Percentiles rank a stretch among this genome's conserved stretches.
These are phyloP conservation scores for Ageneiosus marmoratus DNA, from an alignment of 2,113 vertebrate genomes.

Conservation along the genomic window DNA sequence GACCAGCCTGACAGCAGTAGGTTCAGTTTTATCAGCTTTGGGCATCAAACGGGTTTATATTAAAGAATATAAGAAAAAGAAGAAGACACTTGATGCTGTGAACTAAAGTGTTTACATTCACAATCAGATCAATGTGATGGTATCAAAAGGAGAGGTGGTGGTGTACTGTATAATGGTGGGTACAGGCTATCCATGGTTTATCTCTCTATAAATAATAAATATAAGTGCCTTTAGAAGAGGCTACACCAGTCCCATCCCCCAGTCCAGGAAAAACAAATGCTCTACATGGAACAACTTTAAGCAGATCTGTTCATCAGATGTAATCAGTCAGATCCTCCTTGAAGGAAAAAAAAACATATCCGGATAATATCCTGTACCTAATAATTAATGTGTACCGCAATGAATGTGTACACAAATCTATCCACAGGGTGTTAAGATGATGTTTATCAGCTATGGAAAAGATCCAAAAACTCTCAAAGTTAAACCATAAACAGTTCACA, in stretches of 20 bases:
- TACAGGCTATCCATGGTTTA: background rate
- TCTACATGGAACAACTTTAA: background rate
- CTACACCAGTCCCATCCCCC: constrained; percentile 3
- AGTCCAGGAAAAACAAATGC: background rate
- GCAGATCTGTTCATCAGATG: background rate
- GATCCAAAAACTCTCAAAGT: constrained; percentile 15
- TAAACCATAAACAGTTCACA: background rate
- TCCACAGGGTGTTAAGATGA: background rate
- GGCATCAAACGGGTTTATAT: background rate
- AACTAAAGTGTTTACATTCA: background rate
- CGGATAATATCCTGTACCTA: too few species aligned
- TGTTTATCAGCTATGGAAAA: background rate
- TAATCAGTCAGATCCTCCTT: too few species aligned
- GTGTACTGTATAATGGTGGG: background rate
- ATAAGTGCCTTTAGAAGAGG: background rate
- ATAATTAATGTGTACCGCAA: too few species aligned
- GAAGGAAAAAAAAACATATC: too few species aligned
- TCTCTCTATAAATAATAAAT: constrained; percentile 25
- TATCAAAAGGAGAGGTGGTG: background rate
- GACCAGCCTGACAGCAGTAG: constrained; percentile 21
- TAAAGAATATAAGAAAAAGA: background rate
- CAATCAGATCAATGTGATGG: background rate
- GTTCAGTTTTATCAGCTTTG: constrained; percentile 19
- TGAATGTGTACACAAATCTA: background rate
- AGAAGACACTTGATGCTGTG: background rate